Percentiles rank a stretch among this genome's conserved stretches.
Conservation (phyloP, 2,797 vertebrate genomes). For the Acanthurus leucopareius region DNA sequence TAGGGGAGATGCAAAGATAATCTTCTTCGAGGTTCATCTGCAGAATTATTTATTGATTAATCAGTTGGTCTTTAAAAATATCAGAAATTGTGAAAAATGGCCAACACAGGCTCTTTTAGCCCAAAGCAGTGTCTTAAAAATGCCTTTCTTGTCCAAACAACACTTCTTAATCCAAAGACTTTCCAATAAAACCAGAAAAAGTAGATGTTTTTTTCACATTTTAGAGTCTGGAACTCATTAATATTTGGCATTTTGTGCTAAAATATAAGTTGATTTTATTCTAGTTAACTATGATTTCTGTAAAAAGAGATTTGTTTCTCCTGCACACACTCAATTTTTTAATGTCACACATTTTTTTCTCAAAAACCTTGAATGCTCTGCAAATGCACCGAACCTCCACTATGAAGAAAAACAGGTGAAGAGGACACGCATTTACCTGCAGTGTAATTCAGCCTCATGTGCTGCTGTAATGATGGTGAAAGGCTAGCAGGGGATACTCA, state of each 20-base stretch:
- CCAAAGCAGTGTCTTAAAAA: too few species aligned
- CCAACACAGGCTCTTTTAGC: too few species aligned
- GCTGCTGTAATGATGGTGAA: constrained; percentile 19
- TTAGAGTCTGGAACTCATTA: background rate
- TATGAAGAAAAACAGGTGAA: constrained; percentile 38
- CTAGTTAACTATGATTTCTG: background rate
- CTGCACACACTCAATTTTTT: background rate
- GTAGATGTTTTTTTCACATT: background rate
- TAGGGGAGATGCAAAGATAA: background rate
- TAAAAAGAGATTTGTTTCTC: background rate
- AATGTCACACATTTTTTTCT: background rate
- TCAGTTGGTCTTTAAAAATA: background rate
- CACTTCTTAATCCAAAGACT: too few species aligned
- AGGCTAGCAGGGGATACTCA: constrained; percentile 23
- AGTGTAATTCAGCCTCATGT: constrained; percentile 15
- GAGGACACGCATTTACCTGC: constrained; percentile 33
- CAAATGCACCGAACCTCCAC: constrained; percentile 29
- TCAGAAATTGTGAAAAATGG: too few species aligned
- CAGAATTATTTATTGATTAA: background rate
- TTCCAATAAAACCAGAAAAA: too few species aligned
- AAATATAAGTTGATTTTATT: too few species aligned
- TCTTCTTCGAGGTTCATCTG: background rate
- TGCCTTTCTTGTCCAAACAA: too few species aligned
- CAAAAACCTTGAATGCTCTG: constrained; percentile 4
- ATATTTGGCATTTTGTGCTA: too few species aligned